These are phyloP conservation scores for Sciurus niger DNA, from an alignment of 2,113 vertebrate species.

Conservation along the genomic window DNA sequence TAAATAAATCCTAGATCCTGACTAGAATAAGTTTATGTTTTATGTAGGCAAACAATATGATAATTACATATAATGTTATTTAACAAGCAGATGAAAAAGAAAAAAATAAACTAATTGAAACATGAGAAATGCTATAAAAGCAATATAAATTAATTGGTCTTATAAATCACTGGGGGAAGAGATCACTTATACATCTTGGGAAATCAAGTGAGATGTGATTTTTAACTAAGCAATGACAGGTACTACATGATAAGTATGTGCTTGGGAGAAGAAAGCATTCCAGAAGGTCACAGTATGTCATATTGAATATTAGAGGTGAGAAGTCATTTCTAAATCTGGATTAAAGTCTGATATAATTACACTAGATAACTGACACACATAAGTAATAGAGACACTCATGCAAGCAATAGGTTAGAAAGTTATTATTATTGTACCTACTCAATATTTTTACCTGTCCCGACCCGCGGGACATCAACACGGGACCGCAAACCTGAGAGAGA, in stretches of 20 bases:
- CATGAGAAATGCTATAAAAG: not conserved
- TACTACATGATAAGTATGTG: not conserved
- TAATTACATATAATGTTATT: not conserved
- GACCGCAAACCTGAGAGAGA: too few relatives aligned
- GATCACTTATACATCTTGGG: not conserved
- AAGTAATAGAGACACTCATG: not conserved
- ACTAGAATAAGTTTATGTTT: not conserved
- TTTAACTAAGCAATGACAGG: not conserved
- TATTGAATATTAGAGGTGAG: not conserved
- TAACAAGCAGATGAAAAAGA: not conserved
- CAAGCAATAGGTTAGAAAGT: not conserved
- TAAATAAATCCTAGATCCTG: not conserved
- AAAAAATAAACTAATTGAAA: not conserved
- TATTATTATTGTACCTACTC: too few relatives aligned
- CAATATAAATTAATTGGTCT: not conserved
- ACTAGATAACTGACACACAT: not conserved
- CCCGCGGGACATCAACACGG: too few relatives aligned
- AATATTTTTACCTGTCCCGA: not conserved
- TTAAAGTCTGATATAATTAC: not conserved
- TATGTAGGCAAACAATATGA: not conserved
- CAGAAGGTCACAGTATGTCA: not conserved
- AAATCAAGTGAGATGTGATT: not conserved
- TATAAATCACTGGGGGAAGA: not conserved
- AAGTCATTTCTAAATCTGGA: not conserved
- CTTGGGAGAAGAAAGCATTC: not conserved